Evolutionary conservation across 2,113 vertebrate species (phyloP), one percentile per base, ranked within the genome.

Genomic region (Pseudorasbora parva): DNA sequence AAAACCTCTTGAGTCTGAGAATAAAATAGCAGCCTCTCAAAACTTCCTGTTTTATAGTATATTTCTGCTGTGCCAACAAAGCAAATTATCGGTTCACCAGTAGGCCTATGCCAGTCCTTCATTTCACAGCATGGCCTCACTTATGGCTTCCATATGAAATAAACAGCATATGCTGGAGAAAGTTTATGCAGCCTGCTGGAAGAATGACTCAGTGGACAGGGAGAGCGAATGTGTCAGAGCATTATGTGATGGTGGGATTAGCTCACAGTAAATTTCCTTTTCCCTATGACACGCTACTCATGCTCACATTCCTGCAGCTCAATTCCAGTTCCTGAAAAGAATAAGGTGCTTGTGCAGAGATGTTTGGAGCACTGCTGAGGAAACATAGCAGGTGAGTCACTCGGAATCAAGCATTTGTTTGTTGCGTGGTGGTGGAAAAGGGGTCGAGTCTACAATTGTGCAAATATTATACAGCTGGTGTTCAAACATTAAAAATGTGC

Each of bases 231-330:
- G 59, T 76, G 17, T 62, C 74, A 72, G 75, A 62, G 37, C 66
- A 17, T 30, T 82, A 43, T 49, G 54, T 73, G 56, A 78, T 3
- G 45, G 54, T 69, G 47, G 75, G 64, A 84, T 87, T 82, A 87
- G 82, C 73, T 82, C 79, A 87, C 77, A 69, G 69, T 84, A 82
- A 62, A 66, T 80, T 78, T 87, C 62, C 72, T 84, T 87, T 87
- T 77, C 79, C 51, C 49, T 47, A 71, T 57, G 84, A 59, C 60
- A 82, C 25, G 71, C 57, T 79, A 27, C 60, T 68, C 68, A 45
- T 56, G 56, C 79, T 41, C 71, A 64, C 45, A 72, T 85, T 73
- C 82, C 80, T 82, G 47, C 17, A 68, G 60, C 68, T 68, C 76
- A 72, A 45, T 54, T 75, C 47, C 74, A 72, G 84, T 82, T 82